These are phyloP conservation scores for Ia io DNA, from an alignment of 2,113 vertebrate genomes.

Conservation along the genomic window DNA sequence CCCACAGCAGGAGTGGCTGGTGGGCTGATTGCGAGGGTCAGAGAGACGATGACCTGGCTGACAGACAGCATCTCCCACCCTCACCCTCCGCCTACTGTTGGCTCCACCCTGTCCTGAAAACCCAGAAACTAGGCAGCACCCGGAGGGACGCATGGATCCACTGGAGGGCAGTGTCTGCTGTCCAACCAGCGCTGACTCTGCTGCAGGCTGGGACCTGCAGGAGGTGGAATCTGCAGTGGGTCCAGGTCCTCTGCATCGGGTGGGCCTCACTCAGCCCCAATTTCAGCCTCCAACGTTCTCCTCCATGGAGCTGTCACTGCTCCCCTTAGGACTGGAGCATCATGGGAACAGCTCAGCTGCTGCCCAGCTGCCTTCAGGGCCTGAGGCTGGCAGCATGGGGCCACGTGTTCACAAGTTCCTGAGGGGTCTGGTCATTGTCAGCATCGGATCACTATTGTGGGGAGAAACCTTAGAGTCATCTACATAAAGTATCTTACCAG, in stretches of 20 bases:
- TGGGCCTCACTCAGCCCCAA: background rate
- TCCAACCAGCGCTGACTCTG: fast-evolving
- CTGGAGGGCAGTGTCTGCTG: background rate
- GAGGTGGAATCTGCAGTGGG: background rate
- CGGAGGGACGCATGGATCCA: background rate
- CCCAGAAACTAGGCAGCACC: background rate
- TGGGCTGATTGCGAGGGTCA: too few relatives aligned
- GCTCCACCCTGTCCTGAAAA: background rate
- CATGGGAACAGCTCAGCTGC: background rate
- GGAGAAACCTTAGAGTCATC: background rate
- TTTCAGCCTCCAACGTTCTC: background rate
- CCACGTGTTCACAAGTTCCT: fast-evolving
- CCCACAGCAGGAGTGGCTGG: too few relatives aligned
- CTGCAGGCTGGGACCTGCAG: background rate
- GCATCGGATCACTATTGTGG: fast-evolving
- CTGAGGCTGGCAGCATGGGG: background rate
- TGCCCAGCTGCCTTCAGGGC: background rate
- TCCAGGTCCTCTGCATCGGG: fast-evolving
- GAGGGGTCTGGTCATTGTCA: background rate
- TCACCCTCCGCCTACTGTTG: background rate
- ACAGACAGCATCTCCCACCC: background rate
- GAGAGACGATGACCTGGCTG: background rate
- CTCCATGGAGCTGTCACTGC: background rate
- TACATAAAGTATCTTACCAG: background rate
- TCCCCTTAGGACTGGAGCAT: background rate